Percentiles rank a stretch among this genome's conserved stretches.
Evolutionary conservation across 2,113 vertebrate genomes (phyloP).

Genomic region (Charadrius vociferus): DNA sequence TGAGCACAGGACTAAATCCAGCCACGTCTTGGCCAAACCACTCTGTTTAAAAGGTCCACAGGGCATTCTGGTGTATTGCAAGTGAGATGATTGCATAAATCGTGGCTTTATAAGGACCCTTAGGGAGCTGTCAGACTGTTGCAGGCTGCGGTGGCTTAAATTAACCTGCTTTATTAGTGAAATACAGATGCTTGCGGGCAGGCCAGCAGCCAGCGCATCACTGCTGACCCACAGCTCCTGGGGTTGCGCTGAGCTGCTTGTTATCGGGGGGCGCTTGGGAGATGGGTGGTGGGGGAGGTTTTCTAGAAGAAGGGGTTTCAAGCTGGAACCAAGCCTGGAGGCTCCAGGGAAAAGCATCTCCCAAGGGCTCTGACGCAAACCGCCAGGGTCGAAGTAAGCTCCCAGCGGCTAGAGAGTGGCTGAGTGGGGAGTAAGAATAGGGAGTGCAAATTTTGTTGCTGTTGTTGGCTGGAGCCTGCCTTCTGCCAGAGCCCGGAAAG

Average conservation of each 20-base stretch:
- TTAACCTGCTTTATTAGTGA: background rate
- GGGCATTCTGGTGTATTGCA: background rate
- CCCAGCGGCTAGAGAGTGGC: background rate
- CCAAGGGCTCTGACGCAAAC: background rate
- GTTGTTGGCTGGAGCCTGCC: background rate
- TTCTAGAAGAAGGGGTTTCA: background rate
- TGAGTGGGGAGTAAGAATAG: background rate
- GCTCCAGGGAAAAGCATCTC: background rate
- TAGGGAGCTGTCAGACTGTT: background rate
- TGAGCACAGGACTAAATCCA: background rate
- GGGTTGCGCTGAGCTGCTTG: background rate
- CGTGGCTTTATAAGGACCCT: background rate
- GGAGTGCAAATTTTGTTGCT: background rate
- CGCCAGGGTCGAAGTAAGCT: background rate
- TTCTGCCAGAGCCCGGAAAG: background rate
- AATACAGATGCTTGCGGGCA: background rate
- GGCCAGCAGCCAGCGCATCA: background rate
- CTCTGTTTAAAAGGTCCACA: background rate
- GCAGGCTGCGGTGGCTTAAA: background rate
- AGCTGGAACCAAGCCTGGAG: background rate
- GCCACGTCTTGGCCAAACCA: background rate
- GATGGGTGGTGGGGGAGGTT: fast-evolving
- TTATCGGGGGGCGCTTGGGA: background rate
- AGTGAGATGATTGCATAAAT: background rate
- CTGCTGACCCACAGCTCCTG: background rate